A percentile compares a stretch with the other conserved stretches of the same genome.
phyloP scores from a whole-genome alignment of 2,797 vertebrate species.

The Tiaroga cobitis region DNA sequence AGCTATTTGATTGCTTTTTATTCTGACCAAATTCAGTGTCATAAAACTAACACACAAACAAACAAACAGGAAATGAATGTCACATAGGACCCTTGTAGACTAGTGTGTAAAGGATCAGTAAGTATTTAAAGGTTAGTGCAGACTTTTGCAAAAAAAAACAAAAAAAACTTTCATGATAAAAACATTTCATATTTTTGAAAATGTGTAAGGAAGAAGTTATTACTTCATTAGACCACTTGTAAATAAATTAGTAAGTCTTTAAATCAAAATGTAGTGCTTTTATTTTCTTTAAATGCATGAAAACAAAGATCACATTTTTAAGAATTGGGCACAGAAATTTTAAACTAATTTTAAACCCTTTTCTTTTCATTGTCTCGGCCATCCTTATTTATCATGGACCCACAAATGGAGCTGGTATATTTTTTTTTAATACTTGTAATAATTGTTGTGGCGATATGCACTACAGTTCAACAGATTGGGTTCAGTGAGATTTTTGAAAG shows the following conservation, averaged over 20 bases:
- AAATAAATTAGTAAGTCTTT: background rate
- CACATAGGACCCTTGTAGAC: background rate
- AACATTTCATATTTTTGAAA: background rate
- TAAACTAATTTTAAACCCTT: background rate
- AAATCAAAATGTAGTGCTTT: background rate
- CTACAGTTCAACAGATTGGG: no score
- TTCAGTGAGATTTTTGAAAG: no score
- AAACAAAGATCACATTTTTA: no score
- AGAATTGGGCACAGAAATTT: no score
- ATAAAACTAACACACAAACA: background rate
- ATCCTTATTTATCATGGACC: no score
- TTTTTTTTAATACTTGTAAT: background rate
- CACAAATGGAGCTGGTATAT: no score
- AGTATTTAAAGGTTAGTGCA: background rate
- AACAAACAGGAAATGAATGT: background rate
- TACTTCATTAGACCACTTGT: background rate
- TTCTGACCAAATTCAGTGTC: background rate
- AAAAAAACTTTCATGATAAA: background rate
- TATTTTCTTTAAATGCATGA: no score
- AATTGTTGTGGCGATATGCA: no score
- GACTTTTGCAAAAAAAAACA: background rate
- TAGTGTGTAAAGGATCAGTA: background rate
- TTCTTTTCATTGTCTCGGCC: background rate
- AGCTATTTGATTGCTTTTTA: background rate
- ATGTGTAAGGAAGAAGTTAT: background rate